phyloP scores from a whole-genome alignment of 2,113 vertebrate genomes.

The Scophthalmus maximus region DNA sequence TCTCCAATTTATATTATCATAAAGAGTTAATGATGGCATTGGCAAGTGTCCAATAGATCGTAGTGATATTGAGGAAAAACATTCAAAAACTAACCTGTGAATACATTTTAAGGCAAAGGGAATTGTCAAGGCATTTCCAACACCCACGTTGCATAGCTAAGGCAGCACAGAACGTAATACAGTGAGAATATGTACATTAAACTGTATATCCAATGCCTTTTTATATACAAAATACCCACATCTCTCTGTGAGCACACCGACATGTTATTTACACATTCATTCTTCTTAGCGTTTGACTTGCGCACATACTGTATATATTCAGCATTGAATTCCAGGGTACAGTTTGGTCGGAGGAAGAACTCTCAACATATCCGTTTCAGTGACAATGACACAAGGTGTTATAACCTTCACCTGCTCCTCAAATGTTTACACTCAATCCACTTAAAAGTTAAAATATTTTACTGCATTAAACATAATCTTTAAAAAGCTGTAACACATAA shows the following conservation, averaged over 20 bases:
- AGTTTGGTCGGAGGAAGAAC: constrained; percentile 56
- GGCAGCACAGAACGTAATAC: constrained; percentile 73
- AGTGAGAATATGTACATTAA: constrained; percentile 73
- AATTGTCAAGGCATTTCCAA: constrained; percentile 83
- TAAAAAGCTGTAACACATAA: constrained; percentile 22
- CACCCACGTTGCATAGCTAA: constrained; percentile 86
- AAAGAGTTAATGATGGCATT: constrained; percentile 44
- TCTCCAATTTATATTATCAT: constrained; percentile 16
- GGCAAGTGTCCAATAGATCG: constrained; percentile 44
- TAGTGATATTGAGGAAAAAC: constrained; percentile 44
- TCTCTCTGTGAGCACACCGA: constrained; percentile 41
- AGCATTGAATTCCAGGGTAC: constrained; percentile 49
- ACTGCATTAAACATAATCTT: constrained; percentile 60
- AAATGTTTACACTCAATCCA: constrained; percentile 31
- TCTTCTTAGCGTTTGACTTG: constrained; percentile 36
- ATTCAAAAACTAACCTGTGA: constrained; percentile 67
- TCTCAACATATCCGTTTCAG: constrained; percentile 64
- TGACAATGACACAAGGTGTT: constrained; percentile 67
- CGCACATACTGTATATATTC: constrained; percentile 26
- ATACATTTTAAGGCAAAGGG: constrained; percentile 81
- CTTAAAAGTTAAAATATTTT: constrained; percentile 41
- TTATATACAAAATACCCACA: constrained; percentile 60
- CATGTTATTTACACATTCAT: constrained; percentile 78
- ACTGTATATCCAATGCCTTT: constrained; percentile 54
- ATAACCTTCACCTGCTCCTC: constrained; percentile 33